A percentile compares a stretch with the other conserved stretches of the same genome.
Evolutionary conservation across 1,140 invertebrate genomes (phyloP).

Genomic region (Drosophila dunni): DNA sequence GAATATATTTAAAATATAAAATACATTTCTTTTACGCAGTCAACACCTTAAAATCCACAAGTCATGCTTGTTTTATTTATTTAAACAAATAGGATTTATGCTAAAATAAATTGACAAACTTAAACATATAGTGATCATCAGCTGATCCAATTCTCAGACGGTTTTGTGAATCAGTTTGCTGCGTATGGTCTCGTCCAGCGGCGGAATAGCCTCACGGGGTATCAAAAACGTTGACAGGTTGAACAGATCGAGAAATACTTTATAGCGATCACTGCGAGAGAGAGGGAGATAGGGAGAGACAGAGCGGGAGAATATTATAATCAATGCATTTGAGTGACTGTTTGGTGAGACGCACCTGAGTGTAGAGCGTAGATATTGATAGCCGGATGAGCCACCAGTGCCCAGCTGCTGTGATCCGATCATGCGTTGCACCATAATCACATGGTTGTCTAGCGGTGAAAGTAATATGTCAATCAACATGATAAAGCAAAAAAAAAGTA

Average conservation of each 20-base stretch:
- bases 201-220: conserved; percentile 95
- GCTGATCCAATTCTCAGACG: conserved; percentile 18
- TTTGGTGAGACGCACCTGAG: conserved; percentile 89
- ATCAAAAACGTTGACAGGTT: conserved; percentile 98
- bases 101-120: not conserved
- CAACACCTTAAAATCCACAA: too few relatives aligned
- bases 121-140: not conserved
- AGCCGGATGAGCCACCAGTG: conserved; percentile 98
- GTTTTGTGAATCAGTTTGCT: conserved; percentile 70
- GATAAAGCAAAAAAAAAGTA: conserved; percentile 10
- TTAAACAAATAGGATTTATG: not conserved
- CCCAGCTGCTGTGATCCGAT: conserved; percentile 98
- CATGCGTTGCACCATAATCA: conserved; percentile 99
- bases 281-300: conserved; percentile 3
- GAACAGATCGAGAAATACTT: conserved; percentile 99
- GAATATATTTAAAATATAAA: too few relatives aligned
- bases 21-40: too few relatives aligned
- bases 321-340: not conserved
- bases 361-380: conserved; percentile 99
- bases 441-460: conserved; percentile 94
- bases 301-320: not conserved
- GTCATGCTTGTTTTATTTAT: too few relatives aligned
- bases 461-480: conserved; percentile 23
- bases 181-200: conserved; percentile 89
- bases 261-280: conserved; percentile 95